Percentiles rank a stretch among this genome's conserved stretches.
Conservation (phyloP, 2,888 invertebrate genomes). For the Drosophila vallismaia region DNA sequence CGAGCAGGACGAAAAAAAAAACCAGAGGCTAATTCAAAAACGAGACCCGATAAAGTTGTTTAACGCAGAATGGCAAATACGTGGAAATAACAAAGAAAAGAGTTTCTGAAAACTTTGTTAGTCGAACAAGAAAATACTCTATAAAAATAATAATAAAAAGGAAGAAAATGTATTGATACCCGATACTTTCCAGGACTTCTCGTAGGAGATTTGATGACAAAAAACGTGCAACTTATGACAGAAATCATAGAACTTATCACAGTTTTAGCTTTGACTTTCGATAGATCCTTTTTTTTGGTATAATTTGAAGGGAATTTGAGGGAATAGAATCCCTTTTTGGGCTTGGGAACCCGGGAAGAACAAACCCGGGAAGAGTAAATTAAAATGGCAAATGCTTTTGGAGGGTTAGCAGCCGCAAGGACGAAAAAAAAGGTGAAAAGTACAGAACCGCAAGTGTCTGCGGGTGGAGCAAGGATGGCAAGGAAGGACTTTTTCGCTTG, state of each 20-base stretch:
- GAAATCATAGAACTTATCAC: no score
- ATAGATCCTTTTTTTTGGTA: neutral
- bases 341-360: neutral
- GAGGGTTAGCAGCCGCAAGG: neutral
- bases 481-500: slow-evolving; percentile 51
- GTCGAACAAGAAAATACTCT: slow-evolving; percentile 24
- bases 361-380: slow-evolving; percentile 48
- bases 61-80: neutral
- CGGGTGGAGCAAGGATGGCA: slow-evolving; percentile 3
- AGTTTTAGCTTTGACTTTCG: neutral
- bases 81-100: slow-evolving; percentile 9
- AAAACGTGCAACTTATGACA: no score
- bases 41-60: slow-evolving; percentile 12
- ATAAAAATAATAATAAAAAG: neutral
- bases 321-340: neutral
- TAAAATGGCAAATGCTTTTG: slow-evolving; percentile 58
- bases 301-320: neutral
- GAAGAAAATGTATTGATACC: neutral
- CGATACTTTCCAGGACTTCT: neutral
- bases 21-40: slow-evolving; percentile 23
- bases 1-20: slow-evolving; percentile 17
- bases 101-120: slow-evolving; percentile 10
- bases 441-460: slow-evolving; percentile 32
- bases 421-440: slow-evolving; percentile 9
- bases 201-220: no score